phyloP scores from a whole-genome alignment of 2,113 vertebrate genomes.

The Thalassoma bifasciatum region DNA sequence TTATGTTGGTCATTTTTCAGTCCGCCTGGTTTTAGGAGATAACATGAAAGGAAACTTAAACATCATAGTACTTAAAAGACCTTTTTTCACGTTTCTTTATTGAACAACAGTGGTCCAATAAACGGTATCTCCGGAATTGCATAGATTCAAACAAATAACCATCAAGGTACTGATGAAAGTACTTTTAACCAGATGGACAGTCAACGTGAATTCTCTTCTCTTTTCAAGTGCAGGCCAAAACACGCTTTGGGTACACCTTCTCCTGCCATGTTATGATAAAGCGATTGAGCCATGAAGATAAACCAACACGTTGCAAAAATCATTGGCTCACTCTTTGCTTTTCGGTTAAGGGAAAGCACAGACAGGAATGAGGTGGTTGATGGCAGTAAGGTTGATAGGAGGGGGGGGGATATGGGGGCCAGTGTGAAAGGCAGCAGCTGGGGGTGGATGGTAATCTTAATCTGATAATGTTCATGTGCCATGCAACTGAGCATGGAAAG shows the following conservation, averaged over 20 bases:
- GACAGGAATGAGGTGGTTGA: constrained; percentile 38
- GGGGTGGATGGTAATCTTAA: constrained; percentile 67
- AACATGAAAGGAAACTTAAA: too few relatives aligned
- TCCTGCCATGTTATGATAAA: constrained; percentile 30
- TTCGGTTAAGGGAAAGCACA: constrained; percentile 22
- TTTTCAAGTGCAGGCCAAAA: constrained; percentile 62
- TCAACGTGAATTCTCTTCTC: constrained; percentile 11
- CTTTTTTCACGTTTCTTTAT: too few relatives aligned
- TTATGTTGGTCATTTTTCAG: too few relatives aligned
- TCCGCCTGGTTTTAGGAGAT: too few relatives aligned
- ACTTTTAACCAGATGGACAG: constrained; percentile 1
- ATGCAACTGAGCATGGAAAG: constrained; percentile 33
- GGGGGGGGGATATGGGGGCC: constrained; percentile 37
- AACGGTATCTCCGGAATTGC: background rate
- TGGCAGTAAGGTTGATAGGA: constrained; percentile 39
- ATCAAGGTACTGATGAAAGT: background rate
- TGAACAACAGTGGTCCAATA: background rate
- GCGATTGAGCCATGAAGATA: constrained; percentile 59
- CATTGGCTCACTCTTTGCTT: constrained; percentile 36
- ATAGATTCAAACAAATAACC: background rate
- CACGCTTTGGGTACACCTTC: constrained; percentile 68
- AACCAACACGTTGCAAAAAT: constrained; percentile 56
- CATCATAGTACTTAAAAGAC: too few relatives aligned
- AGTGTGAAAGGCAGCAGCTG: constrained; percentile 55
- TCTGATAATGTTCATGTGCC: constrained; percentile 61